Base-by-base conservation (phyloP, 2,113 vertebrate species). In the Gymnogyps californianus region DNA sequence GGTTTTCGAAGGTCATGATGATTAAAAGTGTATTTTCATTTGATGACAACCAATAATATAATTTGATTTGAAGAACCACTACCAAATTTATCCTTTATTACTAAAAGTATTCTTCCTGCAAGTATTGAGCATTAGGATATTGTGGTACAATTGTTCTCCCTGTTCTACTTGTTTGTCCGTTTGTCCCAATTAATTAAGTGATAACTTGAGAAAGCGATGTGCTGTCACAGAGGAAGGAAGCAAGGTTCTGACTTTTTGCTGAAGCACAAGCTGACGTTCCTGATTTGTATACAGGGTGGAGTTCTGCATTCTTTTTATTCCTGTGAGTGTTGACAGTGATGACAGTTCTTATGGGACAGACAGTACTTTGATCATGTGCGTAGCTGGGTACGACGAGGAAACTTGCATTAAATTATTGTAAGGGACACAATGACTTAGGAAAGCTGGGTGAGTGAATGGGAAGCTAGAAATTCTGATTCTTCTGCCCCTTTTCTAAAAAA, bases 211-310 rank as follows among this genome's bases (percentile, higher is more conserved):
- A 65, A 89, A 80, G 65, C 3, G 0, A 52, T 31, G n/a, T 65
- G 42, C 70, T 85, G 71, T 92, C 89, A 57, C 36, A 89, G 25
- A 89, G 77, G 92, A 91, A 95, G 81, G 74, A 95, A 81, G 57
- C 49, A 65, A 83, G 49, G 81, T 83, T 89, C 47, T 91, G 81
- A 66, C 69, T 91, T 85, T 89, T 66, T 91, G 87, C 78, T 83
- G 81, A 32, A 93, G 74, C 78, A 69, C 44, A 65, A 82, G 49
- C 83, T 94, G 70, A 85, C 74, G 36, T 44, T 94, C 36, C 89
- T 77, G 69, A 83, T 69, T 65, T 85, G 70, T 90, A 13, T 92
- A 89, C 36, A 95, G 94, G 93, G 96, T 84, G 91, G 95, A 79
- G 96, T 62, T 85, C 58, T 95, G 94, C 83, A 28, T 82, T 83